Percentiles rank a stretch among this genome's conserved stretches.
phyloP scores from a whole-genome alignment of 2,113 vertebrate species.

The Sula dactylatra region DNA sequence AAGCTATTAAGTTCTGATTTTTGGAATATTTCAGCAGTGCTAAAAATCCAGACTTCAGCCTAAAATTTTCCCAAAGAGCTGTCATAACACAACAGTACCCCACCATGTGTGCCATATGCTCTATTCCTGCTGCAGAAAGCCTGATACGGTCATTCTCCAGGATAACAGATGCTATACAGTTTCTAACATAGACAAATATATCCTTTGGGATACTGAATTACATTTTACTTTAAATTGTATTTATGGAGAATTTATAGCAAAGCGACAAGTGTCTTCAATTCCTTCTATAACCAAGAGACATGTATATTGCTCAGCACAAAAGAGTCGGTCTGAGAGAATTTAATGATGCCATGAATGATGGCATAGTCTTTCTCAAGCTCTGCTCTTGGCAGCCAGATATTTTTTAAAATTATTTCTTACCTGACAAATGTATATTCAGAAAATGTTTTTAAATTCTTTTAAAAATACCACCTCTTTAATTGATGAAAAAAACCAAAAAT shows the following conservation, averaged over 20 bases:
- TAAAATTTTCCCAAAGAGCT: background rate
- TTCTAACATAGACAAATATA: background rate
- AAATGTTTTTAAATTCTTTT: background rate
- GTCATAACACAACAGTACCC: background rate
- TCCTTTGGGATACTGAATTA: background rate
- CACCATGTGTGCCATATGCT: background rate
- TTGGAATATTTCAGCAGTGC: background rate
- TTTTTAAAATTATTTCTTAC: background rate
- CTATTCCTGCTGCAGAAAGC: background rate
- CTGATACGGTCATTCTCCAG: background rate
- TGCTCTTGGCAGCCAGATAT: background rate
- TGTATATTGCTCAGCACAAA: background rate
- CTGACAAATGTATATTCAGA: background rate
- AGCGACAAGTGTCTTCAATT: background rate
- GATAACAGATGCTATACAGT: background rate
- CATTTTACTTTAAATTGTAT: background rate
- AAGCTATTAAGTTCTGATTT: background rate
- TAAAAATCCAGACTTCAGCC: background rate
- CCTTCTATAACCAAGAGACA: background rate
- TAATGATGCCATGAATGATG: background rate
- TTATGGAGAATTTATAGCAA: background rate
- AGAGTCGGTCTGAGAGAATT: background rate
- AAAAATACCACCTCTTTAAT: background rate
- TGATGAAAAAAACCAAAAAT: background rate
- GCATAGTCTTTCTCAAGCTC: background rate